phyloP scores from a whole-genome alignment of 35 echinoderm and acorn worm species.

The Heliocidaris tuberculata region DNA sequence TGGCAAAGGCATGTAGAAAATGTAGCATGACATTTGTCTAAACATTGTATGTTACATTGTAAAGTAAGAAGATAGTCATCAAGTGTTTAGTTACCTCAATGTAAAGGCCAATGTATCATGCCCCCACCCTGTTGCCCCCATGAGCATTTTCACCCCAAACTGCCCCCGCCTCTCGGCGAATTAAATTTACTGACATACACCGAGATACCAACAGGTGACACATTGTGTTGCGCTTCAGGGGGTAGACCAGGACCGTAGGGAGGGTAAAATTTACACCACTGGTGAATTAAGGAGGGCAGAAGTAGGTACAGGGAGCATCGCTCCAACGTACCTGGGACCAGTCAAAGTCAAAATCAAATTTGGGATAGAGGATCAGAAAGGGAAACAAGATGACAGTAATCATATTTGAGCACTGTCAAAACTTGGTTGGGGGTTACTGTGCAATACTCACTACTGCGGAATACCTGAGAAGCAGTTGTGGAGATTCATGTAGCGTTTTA shows the following conservation, averaged over 20 bases:
- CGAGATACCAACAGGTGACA: conserved; percentile 11
- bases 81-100: neutral
- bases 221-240: conserved; percentile 13
- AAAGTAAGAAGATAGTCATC: neutral
- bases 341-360: neutral
- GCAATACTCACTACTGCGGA: neutral
- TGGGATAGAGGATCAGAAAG: neutral
- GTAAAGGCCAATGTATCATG: neutral
- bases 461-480: neutral
- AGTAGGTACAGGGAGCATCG: neutral
- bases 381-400: conserved; percentile 4
- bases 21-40: neutral
- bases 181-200: conserved; percentile 28
- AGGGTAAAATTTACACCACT: conserved; percentile 32
- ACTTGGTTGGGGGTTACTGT: neutral
- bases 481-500: neutral
- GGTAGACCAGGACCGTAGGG: neutral
- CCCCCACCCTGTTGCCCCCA: neutral
- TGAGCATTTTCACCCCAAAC: neutral
- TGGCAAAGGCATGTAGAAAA: neutral
- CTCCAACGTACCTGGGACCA: neutral
- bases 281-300: conserved; percentile 25
- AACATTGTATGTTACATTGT: neutral
- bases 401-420: conserved; percentile 17
- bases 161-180: neutral